Evolutionary conservation across 2,888 invertebrate genomes (phyloP).

Genomic region (Morpho helenor): DNA sequence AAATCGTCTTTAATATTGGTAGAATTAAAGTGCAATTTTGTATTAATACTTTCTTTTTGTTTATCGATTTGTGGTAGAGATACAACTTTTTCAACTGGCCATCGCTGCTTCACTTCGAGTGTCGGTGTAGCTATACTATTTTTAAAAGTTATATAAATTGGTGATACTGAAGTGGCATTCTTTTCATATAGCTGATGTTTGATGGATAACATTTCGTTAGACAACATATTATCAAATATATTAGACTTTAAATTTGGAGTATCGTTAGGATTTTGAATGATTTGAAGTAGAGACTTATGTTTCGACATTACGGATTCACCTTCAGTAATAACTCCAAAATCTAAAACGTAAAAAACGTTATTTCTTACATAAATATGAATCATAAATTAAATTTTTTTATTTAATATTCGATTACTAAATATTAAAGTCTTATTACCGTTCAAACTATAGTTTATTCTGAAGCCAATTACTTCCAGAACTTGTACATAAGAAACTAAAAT

Average conservation of each 20-base stretch:
- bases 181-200: conserved; percentile 48
- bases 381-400: too few species aligned
- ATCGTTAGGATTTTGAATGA: conserved; percentile 17
- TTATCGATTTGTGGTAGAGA: conserved; percentile 22
- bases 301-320: conserved; percentile 11
- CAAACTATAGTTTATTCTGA: conserved; percentile 1
- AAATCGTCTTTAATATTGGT: not conserved
- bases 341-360: conserved; percentile 13
- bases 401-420: not conserved
- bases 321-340: not conserved
- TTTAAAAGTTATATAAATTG: conserved; percentile 34
- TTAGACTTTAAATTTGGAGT: conserved; percentile 48
- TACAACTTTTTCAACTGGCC: conserved; percentile 45
- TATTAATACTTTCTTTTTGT: conserved; percentile 11
- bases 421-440: too few species aligned
- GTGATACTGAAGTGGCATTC: conserved; percentile 34
- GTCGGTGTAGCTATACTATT: conserved; percentile 42
- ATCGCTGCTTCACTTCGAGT: conserved; percentile 49
- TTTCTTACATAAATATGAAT: too few species aligned
- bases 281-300: conserved; percentile 5
- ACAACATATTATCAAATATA: conserved; percentile 54
- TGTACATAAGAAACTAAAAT: conserved; percentile 41
- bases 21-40: not conserved
- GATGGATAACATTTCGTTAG: conserved; percentile 56
- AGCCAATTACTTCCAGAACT: conserved; percentile 32